A percentile compares a stretch with the other conserved stretches of the same genome.
phyloP scores from a whole-genome alignment of 53 echinoderm and acorn worm species.

The Glandiceps talaboti region DNA sequence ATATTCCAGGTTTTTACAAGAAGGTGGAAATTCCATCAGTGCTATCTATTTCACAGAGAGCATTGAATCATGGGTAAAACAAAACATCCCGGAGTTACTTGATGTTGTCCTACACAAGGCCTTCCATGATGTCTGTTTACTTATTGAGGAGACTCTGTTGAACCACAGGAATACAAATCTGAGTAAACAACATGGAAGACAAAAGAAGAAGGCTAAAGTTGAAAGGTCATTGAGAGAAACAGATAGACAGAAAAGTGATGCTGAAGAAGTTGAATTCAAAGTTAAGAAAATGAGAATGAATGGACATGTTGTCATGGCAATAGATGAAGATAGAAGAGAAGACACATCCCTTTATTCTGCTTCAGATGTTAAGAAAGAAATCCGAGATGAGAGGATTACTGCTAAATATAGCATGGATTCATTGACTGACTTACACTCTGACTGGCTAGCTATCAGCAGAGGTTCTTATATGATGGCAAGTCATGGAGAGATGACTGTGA shows the following conservation, averaged over 20 bases:
- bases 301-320: background rate
- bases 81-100: slow-evolving; percentile 29
- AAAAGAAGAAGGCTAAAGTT: background rate
- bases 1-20: slow-evolving; percentile 9
- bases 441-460: background rate
- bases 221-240: background rate
- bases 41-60: slow-evolving; percentile 33
- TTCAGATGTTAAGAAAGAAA: background rate
- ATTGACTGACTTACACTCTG: too few species aligned
- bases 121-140: slow-evolving; percentile 17
- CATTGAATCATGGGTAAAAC: slow-evolving; percentile 24
- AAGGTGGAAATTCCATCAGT: slow-evolving; percentile 71
- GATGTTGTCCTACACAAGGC: slow-evolving; percentile 41
- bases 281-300: background rate
- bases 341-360: background rate
- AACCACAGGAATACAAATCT: background rate
- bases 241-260: background rate
- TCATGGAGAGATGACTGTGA: background rate
- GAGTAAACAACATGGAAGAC: background rate
- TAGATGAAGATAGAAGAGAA: background rate
- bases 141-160: background rate
- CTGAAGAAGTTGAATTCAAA: background rate
- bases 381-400: background rate
- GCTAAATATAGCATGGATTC: background rate
- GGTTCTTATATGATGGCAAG: background rate